Conservation (phyloP, 2,113 vertebrate species). For the Acanthisitta chloris region DNA sequence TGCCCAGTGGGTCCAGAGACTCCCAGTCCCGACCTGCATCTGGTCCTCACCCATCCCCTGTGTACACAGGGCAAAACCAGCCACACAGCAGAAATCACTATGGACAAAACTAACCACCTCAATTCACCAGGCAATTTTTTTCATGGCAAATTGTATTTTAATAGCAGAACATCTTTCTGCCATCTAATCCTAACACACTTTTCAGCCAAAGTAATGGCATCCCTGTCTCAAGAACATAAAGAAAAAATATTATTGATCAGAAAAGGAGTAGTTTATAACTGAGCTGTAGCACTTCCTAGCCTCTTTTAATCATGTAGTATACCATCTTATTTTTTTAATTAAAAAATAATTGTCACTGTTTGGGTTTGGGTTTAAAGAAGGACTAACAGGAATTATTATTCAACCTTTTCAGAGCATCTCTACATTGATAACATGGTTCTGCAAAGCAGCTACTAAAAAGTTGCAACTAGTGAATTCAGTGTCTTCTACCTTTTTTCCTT, state of each 20-base stretch:
- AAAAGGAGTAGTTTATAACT: constrained; percentile 13
- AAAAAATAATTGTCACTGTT: constrained; percentile 45
- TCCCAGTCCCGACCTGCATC: neutral
- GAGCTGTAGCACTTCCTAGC: neutral
- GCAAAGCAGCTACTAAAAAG: constrained; percentile 6
- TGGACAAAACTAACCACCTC: neutral
- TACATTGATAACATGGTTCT: constrained; percentile 2
- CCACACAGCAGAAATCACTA: neutral
- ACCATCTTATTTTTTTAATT: constrained; percentile 21
- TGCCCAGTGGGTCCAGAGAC: rapidly evolving
- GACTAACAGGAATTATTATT: constrained; percentile 41
- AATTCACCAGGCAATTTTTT: neutral
- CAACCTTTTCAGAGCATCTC: constrained; percentile 20
- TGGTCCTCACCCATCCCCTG: neutral
- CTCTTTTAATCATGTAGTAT: constrained; percentile 4
- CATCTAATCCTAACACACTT: neutral
- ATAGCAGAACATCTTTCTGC: neutral
- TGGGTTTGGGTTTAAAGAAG: constrained; percentile 40
- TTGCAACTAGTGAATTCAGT: neutral
- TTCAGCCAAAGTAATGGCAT: neutral
- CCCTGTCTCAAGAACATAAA: constrained; percentile 17
- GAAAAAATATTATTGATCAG: neutral
- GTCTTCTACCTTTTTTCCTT: neutral
- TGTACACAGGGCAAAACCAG: neutral
- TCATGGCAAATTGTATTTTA: neutral